These are phyloP conservation scores for Calephelis perditalis DNA, from an alignment of 2,888 invertebrate species.

Conservation along the genomic window DNA sequence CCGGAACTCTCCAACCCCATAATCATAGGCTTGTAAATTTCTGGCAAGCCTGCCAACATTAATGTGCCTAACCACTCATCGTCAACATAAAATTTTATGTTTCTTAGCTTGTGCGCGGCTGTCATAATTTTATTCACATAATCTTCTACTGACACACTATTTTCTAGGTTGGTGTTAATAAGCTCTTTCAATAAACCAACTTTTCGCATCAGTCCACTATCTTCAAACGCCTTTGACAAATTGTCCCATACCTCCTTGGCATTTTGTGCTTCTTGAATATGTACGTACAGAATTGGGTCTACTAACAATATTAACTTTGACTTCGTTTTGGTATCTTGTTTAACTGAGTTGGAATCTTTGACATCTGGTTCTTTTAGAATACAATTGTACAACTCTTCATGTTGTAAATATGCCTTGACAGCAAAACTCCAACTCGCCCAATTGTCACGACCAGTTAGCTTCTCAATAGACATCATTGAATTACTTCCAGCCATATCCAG, in stretches of 20 bases:
- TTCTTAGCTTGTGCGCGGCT: conserved; percentile 24
- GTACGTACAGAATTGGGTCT: conserved; percentile 17
- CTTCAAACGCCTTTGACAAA: conserved; percentile 22
- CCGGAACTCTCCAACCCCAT: conserved; percentile 15
- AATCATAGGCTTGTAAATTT: conserved; percentile 23
- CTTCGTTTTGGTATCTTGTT: conserved; percentile 23
- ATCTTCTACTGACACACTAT: conserved; percentile 22
- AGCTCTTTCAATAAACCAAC: conserved; percentile 27
- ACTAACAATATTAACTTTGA: conserved; percentile 26
- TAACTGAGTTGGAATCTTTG: not conserved
- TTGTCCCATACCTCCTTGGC: conserved; percentile 24
- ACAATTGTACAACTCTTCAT: conserved; percentile 19
- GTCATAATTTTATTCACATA: conserved; percentile 15
- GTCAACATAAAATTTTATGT: conserved; percentile 24
- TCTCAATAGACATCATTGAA: no score
- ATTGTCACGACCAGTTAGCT: no score
- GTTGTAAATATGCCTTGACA: conserved; percentile 1
- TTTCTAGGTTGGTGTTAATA: conserved; percentile 26
- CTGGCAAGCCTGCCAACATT: conserved; percentile 28
- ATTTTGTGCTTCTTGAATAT: conserved; percentile 19
- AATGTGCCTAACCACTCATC: conserved; percentile 28
- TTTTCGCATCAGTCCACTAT: conserved; percentile 21
- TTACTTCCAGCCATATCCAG: no score
- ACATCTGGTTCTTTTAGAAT: conserved; percentile 16
- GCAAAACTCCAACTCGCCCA: no score